Evolutionary conservation across 2,113 vertebrate species (phyloP), one percentile per base, ranked within the genome.

Genomic region (Varanus komodoensis): DNA sequence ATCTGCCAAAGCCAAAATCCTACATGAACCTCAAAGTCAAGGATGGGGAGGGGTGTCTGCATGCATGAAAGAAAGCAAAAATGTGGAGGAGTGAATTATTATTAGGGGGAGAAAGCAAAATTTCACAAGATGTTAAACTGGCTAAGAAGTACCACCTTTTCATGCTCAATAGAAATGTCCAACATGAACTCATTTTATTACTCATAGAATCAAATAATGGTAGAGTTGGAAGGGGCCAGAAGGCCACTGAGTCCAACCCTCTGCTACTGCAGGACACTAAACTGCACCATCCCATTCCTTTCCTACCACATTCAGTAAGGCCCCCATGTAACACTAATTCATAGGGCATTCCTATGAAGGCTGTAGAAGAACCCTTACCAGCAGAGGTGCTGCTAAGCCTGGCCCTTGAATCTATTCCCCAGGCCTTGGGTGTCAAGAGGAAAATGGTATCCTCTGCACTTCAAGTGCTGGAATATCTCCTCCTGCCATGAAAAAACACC

Each of bases 1-100:
- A 71, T 52, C 64, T 90, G 74, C n/a, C 74, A 86, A 61, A 90
- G 14, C 74, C 64, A 25, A 80, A 90, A 90, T 29, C 83, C 44
- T 48, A 85, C 64, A 71, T 38, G 67, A 85, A 78, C 75, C 67
- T 89, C 64, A 54, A 57, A 86, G 83, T 54, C 82, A 79, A 79
- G 29, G 32, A 71, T 5, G 71, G 48, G 19, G 21, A 50, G 17
- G n/a, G 9, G 25, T 69, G 69, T 71, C 1, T 71, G 69, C 2
- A 8, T 17, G 12, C 12, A 9, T 11, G 69, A 74, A 4, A 17
- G n/a, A 74, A n/a, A 74, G 32, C 48, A n/a, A 19, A n/a, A 44
- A 29, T 64, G 61, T 64, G 50, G 21, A 25, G 48, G 68, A 34
- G 32, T 54, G 32, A 34, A 25, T 61, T 48, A 29, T 85, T 52